A percentile compares a stretch with the other conserved stretches of the same genome.
Conservation (phyloP, 2,888 invertebrate species). For the Drosophila setosimentum region DNA sequence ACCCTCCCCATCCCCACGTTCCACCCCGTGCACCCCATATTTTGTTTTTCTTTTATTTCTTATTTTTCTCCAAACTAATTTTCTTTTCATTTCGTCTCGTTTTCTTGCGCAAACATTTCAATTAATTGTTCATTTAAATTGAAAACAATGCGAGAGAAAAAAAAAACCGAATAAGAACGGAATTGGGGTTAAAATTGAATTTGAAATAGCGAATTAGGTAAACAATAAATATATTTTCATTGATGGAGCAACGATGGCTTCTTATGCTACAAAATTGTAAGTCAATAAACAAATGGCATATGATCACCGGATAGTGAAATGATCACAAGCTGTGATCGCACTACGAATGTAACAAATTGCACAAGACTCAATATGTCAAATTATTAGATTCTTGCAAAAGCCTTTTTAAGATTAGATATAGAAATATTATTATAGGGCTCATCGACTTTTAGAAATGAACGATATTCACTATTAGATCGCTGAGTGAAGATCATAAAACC, state of each 20-base stretch:
- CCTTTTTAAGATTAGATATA: neutral
- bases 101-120: slow-evolving; percentile 68
- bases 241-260: slow-evolving; percentile 20
- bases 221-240: slow-evolving; percentile 42
- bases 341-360: neutral
- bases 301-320: slow-evolving; percentile 16
- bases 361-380: neutral
- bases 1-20: neutral
- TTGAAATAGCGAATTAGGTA: slow-evolving; percentile 33
- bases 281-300: slow-evolving; percentile 43
- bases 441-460: neutral
- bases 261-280: slow-evolving; percentile 11
- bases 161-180: slow-evolving; percentile 12
- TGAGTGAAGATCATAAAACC: neutral
- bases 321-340: neutral
- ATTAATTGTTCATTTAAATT: slow-evolving; percentile 73
- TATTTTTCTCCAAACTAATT: slow-evolving; percentile 36
- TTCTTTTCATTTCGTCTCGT: slow-evolving; percentile 24
- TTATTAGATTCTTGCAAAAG: neutral
- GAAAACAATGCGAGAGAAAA: slow-evolving; percentile 55
- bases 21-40: slow-evolving; percentile 7
- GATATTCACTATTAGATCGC: neutral
- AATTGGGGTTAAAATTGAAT: slow-evolving; percentile 22
- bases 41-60: neutral
- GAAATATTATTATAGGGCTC: neutral